These are phyloP conservation scores for Protaetia brevitarsis DNA, from an alignment of 1,140 invertebrate genomes.

Conservation along the genomic window DNA sequence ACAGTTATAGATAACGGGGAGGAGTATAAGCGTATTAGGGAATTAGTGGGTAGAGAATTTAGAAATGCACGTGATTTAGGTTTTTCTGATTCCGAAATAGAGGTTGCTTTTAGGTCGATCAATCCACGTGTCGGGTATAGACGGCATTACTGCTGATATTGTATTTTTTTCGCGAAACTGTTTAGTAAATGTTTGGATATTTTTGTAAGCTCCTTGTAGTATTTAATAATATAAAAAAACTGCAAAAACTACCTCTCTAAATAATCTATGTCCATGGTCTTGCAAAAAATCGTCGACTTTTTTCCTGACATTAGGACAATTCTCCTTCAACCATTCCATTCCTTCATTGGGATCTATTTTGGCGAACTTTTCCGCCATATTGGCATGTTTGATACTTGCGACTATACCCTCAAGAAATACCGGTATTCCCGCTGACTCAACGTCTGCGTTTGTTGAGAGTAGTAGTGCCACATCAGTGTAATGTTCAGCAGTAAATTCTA, in stretches of 20 bases:
- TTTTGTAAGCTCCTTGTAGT: no score
- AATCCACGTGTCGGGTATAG: no score
- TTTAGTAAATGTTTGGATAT: no score
- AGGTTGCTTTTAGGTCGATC: no score
- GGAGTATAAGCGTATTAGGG: no score
- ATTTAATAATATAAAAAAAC: no score
- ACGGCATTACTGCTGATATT: no score
- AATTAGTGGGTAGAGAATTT: no score
- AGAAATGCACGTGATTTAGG: no score
- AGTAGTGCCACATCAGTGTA: conserved; percentile 61
- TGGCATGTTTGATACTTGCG: conserved; percentile 51
- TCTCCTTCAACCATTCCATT: conserved; percentile 57
- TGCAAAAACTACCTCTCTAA: conserved; percentile 67
- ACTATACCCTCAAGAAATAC: conserved; percentile 55
- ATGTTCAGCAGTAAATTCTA: conserved; percentile 59
- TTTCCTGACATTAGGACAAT: conserved; percentile 52
- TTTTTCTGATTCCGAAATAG: no score
- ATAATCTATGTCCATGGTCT: conserved; percentile 70
- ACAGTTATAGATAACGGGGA: no score
- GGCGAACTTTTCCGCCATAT: conserved; percentile 54
- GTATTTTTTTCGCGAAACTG: no score
- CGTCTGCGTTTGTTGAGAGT: conserved; percentile 61
- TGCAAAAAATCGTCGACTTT: conserved; percentile 61
- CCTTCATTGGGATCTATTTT: conserved; percentile 53
- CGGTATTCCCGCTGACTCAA: conserved; percentile 69